phyloP scores from a whole-genome alignment of 2,888 invertebrate species.

The Drosophila peninsularis region DNA sequence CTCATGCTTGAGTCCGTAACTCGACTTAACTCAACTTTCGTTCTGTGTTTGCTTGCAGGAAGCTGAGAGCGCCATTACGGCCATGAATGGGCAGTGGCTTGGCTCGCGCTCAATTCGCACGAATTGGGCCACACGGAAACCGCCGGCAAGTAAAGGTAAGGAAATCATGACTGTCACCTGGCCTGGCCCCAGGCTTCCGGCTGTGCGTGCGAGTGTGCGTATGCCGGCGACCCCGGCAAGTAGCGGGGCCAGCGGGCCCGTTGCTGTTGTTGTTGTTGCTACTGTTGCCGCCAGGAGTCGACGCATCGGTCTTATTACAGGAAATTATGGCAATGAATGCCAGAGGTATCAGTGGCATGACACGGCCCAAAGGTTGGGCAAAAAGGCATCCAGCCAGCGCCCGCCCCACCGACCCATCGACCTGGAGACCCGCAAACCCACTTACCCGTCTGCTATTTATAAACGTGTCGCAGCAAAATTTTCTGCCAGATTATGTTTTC shows the following conservation, averaged over 20 bases:
- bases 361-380: conserved; percentile 44
- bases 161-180: conserved; percentile 78
- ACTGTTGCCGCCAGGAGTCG: conserved; percentile 35
- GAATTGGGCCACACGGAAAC: conserved; percentile 99
- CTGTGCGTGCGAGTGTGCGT: conserved; percentile 44
- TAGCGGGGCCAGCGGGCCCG: conserved; percentile 32
- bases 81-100: conserved; percentile 99
- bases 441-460: conserved; percentile 60
- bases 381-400: conserved; percentile 13
- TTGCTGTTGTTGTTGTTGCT: conserved; percentile 25
- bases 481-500: conserved; percentile 76
- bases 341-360: conserved; percentile 63
- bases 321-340: conserved; percentile 80
- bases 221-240: conserved; percentile 7
- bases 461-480: conserved; percentile 70
- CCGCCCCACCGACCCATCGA: not conserved
- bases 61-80: conserved; percentile 98
- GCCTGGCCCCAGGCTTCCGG: conserved; percentile 48
- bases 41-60: conserved; percentile 87
- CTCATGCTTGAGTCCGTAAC: conserved; percentile 10
- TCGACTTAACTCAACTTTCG: not conserved
- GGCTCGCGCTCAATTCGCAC: conserved; percentile 98
- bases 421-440: conserved; percentile 6
- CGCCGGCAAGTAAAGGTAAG: conserved; percentile 95
- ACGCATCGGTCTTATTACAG: conserved; percentile 74